phyloP scores from a whole-genome alignment of 2,888 invertebrate species.

The Mythimna pallens region DNA sequence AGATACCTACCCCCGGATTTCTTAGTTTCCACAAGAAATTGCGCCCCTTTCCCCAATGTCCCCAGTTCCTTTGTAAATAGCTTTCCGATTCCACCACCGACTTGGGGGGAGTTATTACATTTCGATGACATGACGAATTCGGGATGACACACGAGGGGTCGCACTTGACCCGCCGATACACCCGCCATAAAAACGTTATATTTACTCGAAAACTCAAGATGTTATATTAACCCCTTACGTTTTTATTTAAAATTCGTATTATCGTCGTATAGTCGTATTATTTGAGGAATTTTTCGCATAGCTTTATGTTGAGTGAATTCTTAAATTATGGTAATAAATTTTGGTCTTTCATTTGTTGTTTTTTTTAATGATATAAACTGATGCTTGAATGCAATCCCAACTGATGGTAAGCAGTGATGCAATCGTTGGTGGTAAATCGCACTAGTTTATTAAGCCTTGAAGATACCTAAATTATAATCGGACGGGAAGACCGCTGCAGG shows the following conservation, averaged over 20 bases:
- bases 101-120: conserved; percentile 86
- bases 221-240: conserved; percentile 54
- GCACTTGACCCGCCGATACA: conserved; percentile 76
- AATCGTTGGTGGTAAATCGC: no score
- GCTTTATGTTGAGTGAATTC: neutral
- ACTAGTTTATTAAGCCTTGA: no score
- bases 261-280: no score
- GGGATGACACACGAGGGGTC: conserved; percentile 79
- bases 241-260: conserved; percentile 35
- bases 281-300: no score
- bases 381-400: no score
- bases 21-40: conserved; percentile 75
- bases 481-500: no score
- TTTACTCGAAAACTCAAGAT: conserved; percentile 56
- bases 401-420: no score
- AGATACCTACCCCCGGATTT: conserved; percentile 70
- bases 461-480: no score
- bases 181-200: conserved; percentile 59
- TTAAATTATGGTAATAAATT: no score
- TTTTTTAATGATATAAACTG: no score
- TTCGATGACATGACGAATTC: conserved; percentile 89
- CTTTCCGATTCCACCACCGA: conserved; percentile 76
- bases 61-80: conserved; percentile 85
- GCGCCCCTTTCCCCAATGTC: conserved; percentile 71
- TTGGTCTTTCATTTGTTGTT: neutral